Evolutionary conservation across 2,888 invertebrate species (phyloP).

Genomic region (Parelbella ahira): DNA sequence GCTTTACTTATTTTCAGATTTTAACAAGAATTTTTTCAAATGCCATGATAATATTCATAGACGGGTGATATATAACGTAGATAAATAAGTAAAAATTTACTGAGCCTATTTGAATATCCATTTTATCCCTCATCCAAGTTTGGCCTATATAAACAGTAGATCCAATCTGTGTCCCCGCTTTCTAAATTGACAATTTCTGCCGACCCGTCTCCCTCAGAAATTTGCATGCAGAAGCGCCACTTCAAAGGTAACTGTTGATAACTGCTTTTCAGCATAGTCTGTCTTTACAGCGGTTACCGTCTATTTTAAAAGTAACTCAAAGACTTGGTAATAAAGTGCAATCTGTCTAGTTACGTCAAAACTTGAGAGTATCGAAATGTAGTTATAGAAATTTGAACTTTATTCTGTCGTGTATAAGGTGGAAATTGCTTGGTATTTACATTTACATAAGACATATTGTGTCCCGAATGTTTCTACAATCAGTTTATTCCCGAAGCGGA

Average conservation of each 20-base stretch:
- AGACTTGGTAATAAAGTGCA: too few species aligned
- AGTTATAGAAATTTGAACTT: too few species aligned
- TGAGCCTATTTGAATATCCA: too few species aligned
- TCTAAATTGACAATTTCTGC: constrained; percentile 58
- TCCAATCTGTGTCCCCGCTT: constrained; percentile 36
- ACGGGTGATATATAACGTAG: too few species aligned
- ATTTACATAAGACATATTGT: constrained; percentile 21
- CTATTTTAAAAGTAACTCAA: too few species aligned
- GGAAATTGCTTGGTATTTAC: constrained; percentile 16
- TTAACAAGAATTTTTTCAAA: too few species aligned
- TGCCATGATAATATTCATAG: too few species aligned
- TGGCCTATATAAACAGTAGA: constrained; percentile 20
- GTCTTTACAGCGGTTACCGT: too few species aligned
- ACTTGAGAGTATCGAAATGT: too few species aligned
- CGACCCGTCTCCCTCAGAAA: constrained; percentile 46
- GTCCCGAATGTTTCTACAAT: constrained; percentile 39
- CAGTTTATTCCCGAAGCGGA: constrained; percentile 62
- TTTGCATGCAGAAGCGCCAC: constrained; percentile 80
- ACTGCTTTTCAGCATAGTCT: constrained; percentile 50
- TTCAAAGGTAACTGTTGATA: constrained; percentile 74
- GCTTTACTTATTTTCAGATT: too few species aligned
- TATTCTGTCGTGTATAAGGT: neutral
- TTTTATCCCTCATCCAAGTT: constrained; percentile 5
- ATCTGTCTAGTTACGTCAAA: too few species aligned
- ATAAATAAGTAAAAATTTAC: too few species aligned